Percentiles rank a stretch among this genome's conserved stretches.
phyloP scores from a whole-genome alignment of 2,797 vertebrate species.

The Myiotriccus ornatus region DNA sequence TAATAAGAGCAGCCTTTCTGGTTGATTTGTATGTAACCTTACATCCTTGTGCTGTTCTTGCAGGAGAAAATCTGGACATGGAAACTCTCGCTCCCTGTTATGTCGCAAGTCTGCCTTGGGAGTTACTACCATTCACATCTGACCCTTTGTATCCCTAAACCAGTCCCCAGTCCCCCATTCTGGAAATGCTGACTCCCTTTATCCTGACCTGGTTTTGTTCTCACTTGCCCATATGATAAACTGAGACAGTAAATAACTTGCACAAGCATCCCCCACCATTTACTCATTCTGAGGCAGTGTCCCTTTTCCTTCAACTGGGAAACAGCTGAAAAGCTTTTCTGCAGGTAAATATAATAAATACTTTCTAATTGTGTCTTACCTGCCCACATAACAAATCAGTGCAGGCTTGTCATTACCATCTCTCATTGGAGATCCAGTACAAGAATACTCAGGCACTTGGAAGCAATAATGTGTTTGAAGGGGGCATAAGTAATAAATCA shows the following conservation, averaged over 20 bases:
- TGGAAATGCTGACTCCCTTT: neutral
- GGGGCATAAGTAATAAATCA: conserved; percentile 13
- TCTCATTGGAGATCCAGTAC: neutral
- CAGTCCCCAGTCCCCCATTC: neutral
- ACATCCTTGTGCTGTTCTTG: neutral
- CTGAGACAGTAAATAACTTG: neutral
- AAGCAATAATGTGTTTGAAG: conserved; percentile 25
- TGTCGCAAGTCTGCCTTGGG: neutral
- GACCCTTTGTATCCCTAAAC: neutral
- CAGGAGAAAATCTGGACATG: neutral
- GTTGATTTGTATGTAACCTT: neutral
- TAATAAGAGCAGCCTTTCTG: neutral
- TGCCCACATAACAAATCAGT: neutral
- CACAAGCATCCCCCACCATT: neutral
- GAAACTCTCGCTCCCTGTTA: neutral
- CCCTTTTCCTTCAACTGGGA: neutral
- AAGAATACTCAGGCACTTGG: neutral
- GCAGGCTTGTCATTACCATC: neutral
- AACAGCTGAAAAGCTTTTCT: neutral
- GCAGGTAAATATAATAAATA: neutral
- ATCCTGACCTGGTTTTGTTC: neutral
- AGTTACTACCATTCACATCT: neutral
- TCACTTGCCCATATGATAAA: neutral
- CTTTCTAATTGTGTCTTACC: neutral
- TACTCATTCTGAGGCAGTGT: neutral